These are phyloP conservation scores for Castor canadensis DNA, from an alignment of 2,113 vertebrate genomes.

Conservation along the genomic window DNA sequence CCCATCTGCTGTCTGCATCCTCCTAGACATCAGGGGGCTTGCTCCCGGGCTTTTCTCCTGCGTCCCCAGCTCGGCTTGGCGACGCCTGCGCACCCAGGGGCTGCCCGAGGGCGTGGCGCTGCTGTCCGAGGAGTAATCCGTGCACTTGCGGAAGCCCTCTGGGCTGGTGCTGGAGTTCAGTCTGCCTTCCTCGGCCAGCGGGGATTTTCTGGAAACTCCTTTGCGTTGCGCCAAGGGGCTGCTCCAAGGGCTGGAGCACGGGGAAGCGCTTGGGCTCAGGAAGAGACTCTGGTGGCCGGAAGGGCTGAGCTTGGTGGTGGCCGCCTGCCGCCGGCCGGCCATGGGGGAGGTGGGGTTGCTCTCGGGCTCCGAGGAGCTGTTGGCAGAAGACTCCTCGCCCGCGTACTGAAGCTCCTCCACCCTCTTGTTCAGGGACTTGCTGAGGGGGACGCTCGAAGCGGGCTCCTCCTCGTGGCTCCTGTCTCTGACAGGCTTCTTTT, in stretches of 20 bases:
- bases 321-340: conserved; percentile 86
- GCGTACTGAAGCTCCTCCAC: conserved; percentile 94
- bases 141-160: conserved; percentile 83
- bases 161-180: conserved; percentile 87
- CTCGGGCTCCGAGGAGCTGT: conserved; percentile 96
- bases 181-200: conserved; percentile 87
- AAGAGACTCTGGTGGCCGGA: conserved; percentile 88
- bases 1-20: conserved; percentile 93
- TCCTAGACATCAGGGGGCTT: conserved; percentile 91
- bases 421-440: conserved; percentile 92
- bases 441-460: conserved; percentile 82
- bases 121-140: conserved; percentile 96
- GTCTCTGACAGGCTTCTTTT: conserved; percentile 95
- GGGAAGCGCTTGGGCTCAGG: conserved; percentile 93
- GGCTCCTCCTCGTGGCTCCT: conserved; percentile 86
- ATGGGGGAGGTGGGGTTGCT: conserved; percentile 93
- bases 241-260: conserved; percentile 95
- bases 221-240: conserved; percentile 94
- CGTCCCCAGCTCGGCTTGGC: conserved; percentile 88
- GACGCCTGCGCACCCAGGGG: conserved; percentile 96
- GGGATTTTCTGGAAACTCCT: conserved; percentile 89
- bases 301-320: conserved; percentile 90
- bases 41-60: conserved; percentile 92
- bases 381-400: conserved; percentile 93
- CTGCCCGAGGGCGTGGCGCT: conserved; percentile 95